Percentiles rank a stretch among this genome's conserved stretches.
phyloP scores from a whole-genome alignment of 1,140 invertebrate species.

The Spodoptera frugiperda region DNA sequence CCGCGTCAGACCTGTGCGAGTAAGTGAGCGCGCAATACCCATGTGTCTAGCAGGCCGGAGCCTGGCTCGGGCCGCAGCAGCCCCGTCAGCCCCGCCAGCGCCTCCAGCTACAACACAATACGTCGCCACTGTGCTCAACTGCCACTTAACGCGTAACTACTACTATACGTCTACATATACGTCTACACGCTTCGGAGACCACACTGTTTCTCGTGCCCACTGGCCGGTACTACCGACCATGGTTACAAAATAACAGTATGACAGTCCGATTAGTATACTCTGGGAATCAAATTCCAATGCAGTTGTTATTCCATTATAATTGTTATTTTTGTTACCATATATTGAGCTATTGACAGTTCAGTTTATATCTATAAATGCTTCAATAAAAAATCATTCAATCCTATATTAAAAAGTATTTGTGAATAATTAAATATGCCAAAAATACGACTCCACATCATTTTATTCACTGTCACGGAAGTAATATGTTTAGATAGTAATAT shows the following conservation, averaged over 20 bases:
- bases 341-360: too few species aligned
- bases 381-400: too few species aligned
- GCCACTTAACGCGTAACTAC: slow-evolving; percentile 8
- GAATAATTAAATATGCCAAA: too few species aligned
- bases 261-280: too few species aligned
- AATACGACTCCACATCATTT: too few species aligned
- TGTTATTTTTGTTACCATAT: too few species aligned
- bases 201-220: not conserved
- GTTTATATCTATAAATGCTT: too few species aligned
- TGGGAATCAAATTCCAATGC: too few species aligned
- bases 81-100: slow-evolving; percentile 81
- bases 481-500: too few species aligned
- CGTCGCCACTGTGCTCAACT: slow-evolving; percentile 52
- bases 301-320: too few species aligned
- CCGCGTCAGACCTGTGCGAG: slow-evolving; percentile 82
- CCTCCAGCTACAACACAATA: slow-evolving; percentile 83
- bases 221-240: not conserved
- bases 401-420: too few species aligned
- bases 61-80: slow-evolving; percentile 81
- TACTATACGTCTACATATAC: not conserved
- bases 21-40: slow-evolving; percentile 86
- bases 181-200: not conserved
- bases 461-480: too few species aligned
- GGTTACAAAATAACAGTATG: slow-evolving; percentile 3
- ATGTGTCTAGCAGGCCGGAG: slow-evolving; percentile 83